Evolutionary conservation across 2,888 invertebrate species (phyloP).

Genomic region (Chloromyia formosa): DNA sequence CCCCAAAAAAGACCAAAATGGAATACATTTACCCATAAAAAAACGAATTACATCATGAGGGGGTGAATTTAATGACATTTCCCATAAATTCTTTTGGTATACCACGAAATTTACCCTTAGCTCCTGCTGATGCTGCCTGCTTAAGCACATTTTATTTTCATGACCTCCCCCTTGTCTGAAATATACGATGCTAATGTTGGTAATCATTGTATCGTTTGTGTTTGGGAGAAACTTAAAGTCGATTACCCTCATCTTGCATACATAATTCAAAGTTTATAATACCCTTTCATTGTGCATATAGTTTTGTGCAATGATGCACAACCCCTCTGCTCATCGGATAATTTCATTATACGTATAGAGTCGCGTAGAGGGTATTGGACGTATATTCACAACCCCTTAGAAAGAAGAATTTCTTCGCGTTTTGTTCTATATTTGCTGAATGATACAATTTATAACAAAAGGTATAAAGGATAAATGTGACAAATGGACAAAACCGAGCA

Average conservation of each 20-base stretch:
- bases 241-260: conserved; percentile 18
- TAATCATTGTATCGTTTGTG: conserved; percentile 49
- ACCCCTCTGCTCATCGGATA: neutral
- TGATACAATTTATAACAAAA: conserved; percentile 14
- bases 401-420: neutral
- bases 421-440: conserved; percentile 30
- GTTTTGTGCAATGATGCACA: neutral
- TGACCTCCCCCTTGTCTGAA: conserved; percentile 3
- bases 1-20: neutral
- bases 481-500: conserved; percentile 46
- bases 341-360: neutral
- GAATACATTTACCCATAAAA: conserved; percentile 30
- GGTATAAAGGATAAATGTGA: conserved; percentile 42
- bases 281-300: neutral
- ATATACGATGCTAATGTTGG: conserved; percentile 43
- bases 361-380: neutral
- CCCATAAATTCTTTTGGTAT: conserved; percentile 51
- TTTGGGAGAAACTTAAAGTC: conserved; percentile 36
- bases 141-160: conserved; percentile 22
- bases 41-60: conserved; percentile 44
- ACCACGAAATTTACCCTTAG: conserved; percentile 50
- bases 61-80: conserved; percentile 49
- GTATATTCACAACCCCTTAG: neutral
- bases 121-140: neutral
- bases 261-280: conserved; percentile 7